Evolutionary conservation across 2,113 vertebrate genomes (phyloP), one percentile per base, ranked within the genome.

Genomic region (Corydoras sp.): DNA sequence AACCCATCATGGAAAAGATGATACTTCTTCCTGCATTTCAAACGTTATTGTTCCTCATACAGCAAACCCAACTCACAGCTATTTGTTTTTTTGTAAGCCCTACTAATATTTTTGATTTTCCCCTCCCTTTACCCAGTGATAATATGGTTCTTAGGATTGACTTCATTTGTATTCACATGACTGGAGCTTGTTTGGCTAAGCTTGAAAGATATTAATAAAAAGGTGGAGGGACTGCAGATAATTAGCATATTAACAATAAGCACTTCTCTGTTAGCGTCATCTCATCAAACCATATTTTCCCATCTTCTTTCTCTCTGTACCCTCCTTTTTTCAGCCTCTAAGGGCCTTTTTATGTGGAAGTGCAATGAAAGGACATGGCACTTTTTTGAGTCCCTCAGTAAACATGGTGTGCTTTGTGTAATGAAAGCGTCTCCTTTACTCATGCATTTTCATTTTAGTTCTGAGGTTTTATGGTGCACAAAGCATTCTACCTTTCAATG

Each of bases 111-210:
- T n/a, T 53, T 49, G 32, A 8, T 55, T 51, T 51, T 29, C 14
- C n/a, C n/a, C 58, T 69, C 69, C 29, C n/a, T 48, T 49, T 48
- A 31, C 5, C 0, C 30, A 30, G 70, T 59, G 58, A 65, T 71
- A 60, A 24, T 48, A 0, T 11, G 69, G 3, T 48, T 61, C 48
- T 68, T 13, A 30, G 15, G 51, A 61, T 14, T 2, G 14, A 66
- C 51, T 67, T 14, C 35, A 73, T 72, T 73, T 67, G 58, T 62
- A 79, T 65, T 56, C 66, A 70, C 67, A 70, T 58, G 73, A 58
- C 68, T 31, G 30, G 32, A 7, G 56, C 66, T 13, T 59, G 60
- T 67, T 62, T 58, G 24, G 54, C 15, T 32, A 53, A 76, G 69
- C 68, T 73, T 65, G 73, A 73, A 61, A 59, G 62, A 51, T 50